Conservation (phyloP, 2,113 vertebrate genomes). For the Laticauda laticaudata region DNA sequence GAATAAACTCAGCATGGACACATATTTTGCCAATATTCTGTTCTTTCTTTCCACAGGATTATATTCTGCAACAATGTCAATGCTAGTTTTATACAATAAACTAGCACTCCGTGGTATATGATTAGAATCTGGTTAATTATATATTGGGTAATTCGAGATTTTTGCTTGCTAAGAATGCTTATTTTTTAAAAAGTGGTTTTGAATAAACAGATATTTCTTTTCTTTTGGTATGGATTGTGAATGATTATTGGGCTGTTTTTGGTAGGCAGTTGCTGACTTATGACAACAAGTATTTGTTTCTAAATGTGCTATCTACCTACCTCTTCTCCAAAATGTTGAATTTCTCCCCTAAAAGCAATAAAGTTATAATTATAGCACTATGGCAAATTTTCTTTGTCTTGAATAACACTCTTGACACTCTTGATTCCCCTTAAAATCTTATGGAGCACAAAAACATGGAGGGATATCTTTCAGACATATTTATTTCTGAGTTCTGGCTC, state of each 20-base stretch:
- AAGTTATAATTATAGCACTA: neutral
- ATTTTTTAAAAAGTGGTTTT: neutral
- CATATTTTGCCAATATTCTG: neutral
- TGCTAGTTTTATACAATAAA: neutral
- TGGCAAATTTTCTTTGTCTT: neutral
- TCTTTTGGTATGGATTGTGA: neutral
- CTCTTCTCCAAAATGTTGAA: neutral
- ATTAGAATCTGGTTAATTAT: neutral
- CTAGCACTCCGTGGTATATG: neutral
- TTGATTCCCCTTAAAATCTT: neutral
- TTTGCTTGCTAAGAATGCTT: neutral
- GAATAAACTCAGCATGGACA: neutral
- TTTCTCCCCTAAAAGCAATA: neutral
- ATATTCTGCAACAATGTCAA: neutral
- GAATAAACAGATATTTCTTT: neutral
- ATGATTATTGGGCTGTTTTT: neutral
- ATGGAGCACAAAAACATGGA: neutral
- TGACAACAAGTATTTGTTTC: neutral
- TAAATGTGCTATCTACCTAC: neutral
- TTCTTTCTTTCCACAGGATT: neutral
- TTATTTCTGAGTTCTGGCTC: neutral
- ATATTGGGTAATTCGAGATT: neutral
- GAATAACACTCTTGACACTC: neutral
- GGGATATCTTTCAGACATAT: neutral
- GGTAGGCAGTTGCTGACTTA: neutral